Conservation (phyloP, 2,113 vertebrate genomes). For the Thamnaconus septentrionalis region DNA sequence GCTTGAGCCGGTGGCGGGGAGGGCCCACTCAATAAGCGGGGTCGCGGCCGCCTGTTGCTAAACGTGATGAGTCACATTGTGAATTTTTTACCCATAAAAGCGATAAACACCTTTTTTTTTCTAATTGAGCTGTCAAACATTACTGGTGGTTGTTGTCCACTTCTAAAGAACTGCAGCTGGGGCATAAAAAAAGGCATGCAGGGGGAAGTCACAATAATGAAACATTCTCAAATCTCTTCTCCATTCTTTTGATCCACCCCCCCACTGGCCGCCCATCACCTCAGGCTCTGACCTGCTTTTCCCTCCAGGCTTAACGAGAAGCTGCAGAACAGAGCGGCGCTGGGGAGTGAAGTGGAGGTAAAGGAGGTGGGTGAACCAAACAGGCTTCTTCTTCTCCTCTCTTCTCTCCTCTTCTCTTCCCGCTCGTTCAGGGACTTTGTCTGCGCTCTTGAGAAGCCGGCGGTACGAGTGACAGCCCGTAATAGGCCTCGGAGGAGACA, state of each 20-base stretch:
- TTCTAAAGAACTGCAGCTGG: neutral
- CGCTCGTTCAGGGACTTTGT: slow-evolving; percentile 23
- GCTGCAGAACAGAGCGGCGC: slow-evolving; percentile 4
- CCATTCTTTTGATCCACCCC: neutral
- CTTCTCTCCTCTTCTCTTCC: slow-evolving; percentile 20
- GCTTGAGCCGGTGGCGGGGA: too few relatives aligned
- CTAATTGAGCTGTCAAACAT: neutral
- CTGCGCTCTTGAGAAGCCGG: slow-evolving; percentile 19
- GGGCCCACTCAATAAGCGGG: too few relatives aligned
- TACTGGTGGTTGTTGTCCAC: neutral
- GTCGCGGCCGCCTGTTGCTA: neutral
- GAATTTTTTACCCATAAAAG: neutral
- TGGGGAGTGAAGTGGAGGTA: slow-evolving; percentile 7
- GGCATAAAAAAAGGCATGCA: neutral
- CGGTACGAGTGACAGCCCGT: slow-evolving; percentile 17
- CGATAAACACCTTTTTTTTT: neutral
- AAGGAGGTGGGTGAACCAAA: neutral
- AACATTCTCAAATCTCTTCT: neutral
- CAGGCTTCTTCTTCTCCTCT: too few relatives aligned
- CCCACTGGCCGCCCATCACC: neutral
- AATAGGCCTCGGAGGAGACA: slow-evolving; percentile 45
- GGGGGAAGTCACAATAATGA: neutral
- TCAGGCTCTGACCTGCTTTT: slow-evolving; percentile 36
- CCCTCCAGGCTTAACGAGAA: slow-evolving; percentile 15
- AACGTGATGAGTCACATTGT: slow-evolving; percentile 23